Percentiles rank a stretch among this genome's conserved stretches.
Evolutionary conservation across 2,888 invertebrate genomes (phyloP).

Genomic region (Ellobium chinense): DNA sequence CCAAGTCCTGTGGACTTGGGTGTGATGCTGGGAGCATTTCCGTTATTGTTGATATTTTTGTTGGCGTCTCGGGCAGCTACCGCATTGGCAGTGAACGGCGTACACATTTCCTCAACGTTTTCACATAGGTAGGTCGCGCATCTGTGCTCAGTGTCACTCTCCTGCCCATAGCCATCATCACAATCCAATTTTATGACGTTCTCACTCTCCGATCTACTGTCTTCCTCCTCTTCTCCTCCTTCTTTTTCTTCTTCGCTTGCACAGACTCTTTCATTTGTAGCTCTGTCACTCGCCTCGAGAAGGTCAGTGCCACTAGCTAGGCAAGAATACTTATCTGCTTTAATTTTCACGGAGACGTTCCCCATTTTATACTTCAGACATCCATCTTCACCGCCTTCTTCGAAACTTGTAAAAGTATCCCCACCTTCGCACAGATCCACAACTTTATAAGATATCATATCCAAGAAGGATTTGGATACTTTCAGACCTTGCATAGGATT

Average conservation of each 20-base stretch:
- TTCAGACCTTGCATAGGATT: neutral
- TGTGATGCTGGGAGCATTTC: neutral
- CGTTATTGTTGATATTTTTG: slow-evolving; percentile 21
- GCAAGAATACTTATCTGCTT: neutral
- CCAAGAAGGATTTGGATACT: neutral
- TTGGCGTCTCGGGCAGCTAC: neutral
- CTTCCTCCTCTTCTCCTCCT: neutral
- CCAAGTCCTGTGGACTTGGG: no score
- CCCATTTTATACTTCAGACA: neutral
- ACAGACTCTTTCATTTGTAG: neutral
- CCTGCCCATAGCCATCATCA: neutral
- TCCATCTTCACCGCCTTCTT: neutral
- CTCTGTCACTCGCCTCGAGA: no score
- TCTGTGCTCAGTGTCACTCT: neutral
- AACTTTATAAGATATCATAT: slow-evolving; percentile 2
- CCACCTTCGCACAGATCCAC: neutral
- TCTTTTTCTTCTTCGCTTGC: neutral
- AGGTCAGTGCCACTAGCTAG: neutral
- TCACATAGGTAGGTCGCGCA: neutral
- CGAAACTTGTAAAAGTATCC: neutral
- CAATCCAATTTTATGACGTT: neutral
- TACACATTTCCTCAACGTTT: neutral
- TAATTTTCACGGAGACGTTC: neutral
- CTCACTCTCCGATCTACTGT: neutral
- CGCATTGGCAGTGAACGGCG: neutral